phyloP scores from a whole-genome alignment of 2,113 vertebrate genomes.

The Beaufortia kweichowensis region DNA sequence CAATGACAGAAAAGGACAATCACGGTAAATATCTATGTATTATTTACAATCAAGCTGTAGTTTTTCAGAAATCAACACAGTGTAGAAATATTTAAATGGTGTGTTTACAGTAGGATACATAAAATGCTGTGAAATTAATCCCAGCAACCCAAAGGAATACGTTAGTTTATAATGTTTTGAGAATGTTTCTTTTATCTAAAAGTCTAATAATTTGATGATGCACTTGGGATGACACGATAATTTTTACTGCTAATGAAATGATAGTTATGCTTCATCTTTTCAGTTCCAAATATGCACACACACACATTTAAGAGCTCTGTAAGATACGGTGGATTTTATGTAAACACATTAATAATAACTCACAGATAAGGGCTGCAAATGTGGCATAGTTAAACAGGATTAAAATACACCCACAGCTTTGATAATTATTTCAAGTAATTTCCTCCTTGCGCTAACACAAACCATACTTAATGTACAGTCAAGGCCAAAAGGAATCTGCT shows the following conservation, averaged over 20 bases:
- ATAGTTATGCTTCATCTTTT: neutral
- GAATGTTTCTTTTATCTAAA: no score
- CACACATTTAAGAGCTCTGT: neutral
- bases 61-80: no score
- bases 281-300: neutral
- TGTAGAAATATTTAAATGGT: no score
- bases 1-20: no score
- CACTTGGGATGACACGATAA: no score
- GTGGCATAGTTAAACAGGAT: constrained; percentile 19
- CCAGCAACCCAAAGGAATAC: no score
- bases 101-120: no score
- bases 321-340: neutral
- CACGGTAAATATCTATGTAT: no score
- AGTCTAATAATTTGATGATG: no score
- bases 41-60: no score
- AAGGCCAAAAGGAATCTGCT: constrained; percentile 1
- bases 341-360: constrained; percentile 20
- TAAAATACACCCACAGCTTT: neutral
- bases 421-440: constrained; percentile 30
- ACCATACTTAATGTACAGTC: constrained; percentile 7
- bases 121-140: no score
- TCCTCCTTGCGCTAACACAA: constrained; percentile 30
- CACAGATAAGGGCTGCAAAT: neutral
- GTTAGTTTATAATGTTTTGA: no score
- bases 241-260: neutral